These are phyloP conservation scores for Nyctibius bracteatus DNA, from an alignment of 2,113 vertebrate genomes.

Conservation along the genomic window DNA sequence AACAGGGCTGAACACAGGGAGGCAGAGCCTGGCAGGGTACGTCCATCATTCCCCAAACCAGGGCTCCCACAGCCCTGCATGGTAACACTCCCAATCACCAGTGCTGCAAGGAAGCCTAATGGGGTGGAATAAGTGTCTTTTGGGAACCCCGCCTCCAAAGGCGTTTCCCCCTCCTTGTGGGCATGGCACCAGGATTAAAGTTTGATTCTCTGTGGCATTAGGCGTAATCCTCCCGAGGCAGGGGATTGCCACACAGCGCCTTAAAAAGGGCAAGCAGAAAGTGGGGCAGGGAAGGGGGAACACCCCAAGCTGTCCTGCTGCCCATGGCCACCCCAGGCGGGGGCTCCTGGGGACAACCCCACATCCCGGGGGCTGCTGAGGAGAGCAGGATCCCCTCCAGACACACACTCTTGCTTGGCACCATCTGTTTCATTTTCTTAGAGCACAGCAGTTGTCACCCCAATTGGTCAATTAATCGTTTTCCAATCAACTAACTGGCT, in stretches of 20 bases:
- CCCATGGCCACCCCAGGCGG: not conserved
- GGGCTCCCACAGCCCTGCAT: not conserved
- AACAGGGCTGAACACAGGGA: not conserved
- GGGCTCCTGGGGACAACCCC: not conserved
- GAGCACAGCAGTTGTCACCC: not conserved
- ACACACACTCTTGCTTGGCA: not conserved
- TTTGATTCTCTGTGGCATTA: constrained; percentile 22
- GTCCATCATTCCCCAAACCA: not conserved
- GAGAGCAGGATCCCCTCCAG: not conserved
- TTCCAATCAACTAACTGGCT: constrained; percentile 56
- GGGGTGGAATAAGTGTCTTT: rapidly evolving
- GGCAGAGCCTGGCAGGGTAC: not conserved
- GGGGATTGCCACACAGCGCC: constrained; percentile 16
- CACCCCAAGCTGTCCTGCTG: not conserved
- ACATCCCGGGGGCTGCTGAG: not conserved
- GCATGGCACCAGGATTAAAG: constrained; percentile 1
- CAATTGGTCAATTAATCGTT: constrained; percentile 56
- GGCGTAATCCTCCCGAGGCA: constrained; percentile 15
- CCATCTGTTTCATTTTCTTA: constrained; percentile 7
- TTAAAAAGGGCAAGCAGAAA: not conserved
- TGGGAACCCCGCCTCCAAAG: not conserved
- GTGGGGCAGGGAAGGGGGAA: not conserved
- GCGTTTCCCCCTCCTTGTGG: not conserved
- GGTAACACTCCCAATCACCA: not conserved
- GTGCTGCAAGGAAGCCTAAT: rapidly evolving